phyloP scores from a whole-genome alignment of 2,113 vertebrate genomes.

The Poecile atricapillus region DNA sequence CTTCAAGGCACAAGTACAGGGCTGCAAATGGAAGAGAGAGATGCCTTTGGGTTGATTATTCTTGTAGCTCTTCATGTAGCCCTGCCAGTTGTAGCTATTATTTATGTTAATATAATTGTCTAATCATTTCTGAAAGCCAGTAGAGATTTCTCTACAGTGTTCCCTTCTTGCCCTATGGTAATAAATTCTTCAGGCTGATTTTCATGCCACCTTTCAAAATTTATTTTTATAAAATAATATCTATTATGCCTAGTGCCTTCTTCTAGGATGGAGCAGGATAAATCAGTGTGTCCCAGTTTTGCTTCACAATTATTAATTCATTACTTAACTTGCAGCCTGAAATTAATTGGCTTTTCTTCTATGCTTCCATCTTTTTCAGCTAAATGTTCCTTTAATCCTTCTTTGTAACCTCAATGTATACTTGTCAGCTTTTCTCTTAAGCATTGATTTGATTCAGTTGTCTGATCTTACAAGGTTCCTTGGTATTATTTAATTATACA shows the following conservation, averaged over 20 bases:
- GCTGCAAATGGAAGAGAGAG: neutral
- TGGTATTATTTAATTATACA: neutral
- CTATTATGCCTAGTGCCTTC: neutral
- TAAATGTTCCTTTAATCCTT: slow-evolving; percentile 11
- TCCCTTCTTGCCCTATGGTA: neutral
- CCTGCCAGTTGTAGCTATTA: neutral
- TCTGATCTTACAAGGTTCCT: neutral
- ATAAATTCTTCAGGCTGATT: slow-evolving; percentile 25
- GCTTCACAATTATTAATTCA: neutral
- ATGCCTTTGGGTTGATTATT: neutral
- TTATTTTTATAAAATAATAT: neutral
- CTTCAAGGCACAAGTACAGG: neutral
- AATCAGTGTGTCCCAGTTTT: neutral
- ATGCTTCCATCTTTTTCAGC: neutral
- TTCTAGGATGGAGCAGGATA: neutral
- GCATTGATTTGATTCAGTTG: neutral
- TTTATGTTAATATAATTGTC: slow-evolving; percentile 30
- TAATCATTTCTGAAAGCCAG: neutral
- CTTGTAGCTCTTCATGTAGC: neutral
- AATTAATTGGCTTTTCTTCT: slow-evolving; percentile 17
- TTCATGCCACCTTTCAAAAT: slow-evolving; percentile 12
- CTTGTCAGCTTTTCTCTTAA: neutral
- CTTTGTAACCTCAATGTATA: neutral
- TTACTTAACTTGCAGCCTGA: neutral
- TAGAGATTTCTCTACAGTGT: neutral